Evolutionary conservation across 1,140 invertebrate species (phyloP).

Genomic region (Lerema accius): DNA sequence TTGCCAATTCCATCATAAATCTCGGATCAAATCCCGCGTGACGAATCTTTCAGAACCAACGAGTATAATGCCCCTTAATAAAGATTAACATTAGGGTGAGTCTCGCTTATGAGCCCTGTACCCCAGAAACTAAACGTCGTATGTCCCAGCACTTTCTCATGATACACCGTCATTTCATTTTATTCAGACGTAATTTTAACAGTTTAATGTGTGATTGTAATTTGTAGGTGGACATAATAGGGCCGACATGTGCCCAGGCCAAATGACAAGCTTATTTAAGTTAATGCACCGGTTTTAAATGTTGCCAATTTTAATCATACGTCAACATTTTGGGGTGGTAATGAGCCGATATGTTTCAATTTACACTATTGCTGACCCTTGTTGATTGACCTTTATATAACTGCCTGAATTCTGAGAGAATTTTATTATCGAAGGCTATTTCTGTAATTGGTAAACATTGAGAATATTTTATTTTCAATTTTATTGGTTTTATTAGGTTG

Average conservation of each 20-base stretch:
- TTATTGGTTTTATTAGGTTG: no score
- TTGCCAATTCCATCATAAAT: slow-evolving; percentile 50
- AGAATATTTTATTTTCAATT: no score
- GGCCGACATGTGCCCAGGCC: slow-evolving; percentile 34
- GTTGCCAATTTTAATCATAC: slow-evolving; percentile 25
- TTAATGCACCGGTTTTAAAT: slow-evolving; percentile 37
- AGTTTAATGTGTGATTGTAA: slow-evolving; percentile 41
- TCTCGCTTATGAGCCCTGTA: slow-evolving; percentile 3
- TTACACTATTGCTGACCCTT: slow-evolving; percentile 8
- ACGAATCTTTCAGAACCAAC: slow-evolving; percentile 53
- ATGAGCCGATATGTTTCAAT: slow-evolving; percentile 31
- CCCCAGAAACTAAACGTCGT: slow-evolving; percentile 32
- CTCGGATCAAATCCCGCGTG: slow-evolving; percentile 54
- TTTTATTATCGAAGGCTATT: no score
- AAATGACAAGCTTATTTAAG: slow-evolving; percentile 39
- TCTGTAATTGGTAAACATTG: no score
- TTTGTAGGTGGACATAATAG: slow-evolving; percentile 38
- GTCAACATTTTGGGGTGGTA: slow-evolving; percentile 17
- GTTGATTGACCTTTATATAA: slow-evolving; percentile 12
- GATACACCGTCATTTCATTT: slow-evolving; percentile 6
- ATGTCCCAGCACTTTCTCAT: slow-evolving; percentile 14
- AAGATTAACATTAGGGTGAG: slow-evolving; percentile 55
- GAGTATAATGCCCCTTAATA: slow-evolving; percentile 63
- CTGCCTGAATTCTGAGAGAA: no score
- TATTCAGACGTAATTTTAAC: slow-evolving; percentile 34